Conservation (phyloP, 2,888 invertebrate species). For the Scelioninae gen. 1 region DNA sequence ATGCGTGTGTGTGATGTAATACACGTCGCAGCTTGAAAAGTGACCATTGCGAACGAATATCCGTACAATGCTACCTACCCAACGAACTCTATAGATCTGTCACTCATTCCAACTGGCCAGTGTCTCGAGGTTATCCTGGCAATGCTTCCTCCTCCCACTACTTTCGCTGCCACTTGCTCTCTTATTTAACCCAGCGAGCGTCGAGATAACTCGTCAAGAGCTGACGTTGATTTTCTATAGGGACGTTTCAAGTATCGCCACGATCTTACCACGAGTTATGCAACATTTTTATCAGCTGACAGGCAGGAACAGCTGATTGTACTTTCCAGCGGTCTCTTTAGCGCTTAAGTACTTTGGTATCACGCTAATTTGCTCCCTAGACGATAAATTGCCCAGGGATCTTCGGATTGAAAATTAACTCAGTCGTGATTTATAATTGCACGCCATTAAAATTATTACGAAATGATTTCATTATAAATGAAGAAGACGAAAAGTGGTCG, state of each 20-base stretch:
- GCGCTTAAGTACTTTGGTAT: slow-evolving; percentile 34
- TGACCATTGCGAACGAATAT: slow-evolving; percentile 71
- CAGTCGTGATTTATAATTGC: slow-evolving; percentile 19
- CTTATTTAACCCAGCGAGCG: slow-evolving; percentile 55
- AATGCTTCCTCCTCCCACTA: slow-evolving; percentile 69
- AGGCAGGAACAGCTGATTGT: slow-evolving; percentile 34
- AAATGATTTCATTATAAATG: slow-evolving; percentile 34
- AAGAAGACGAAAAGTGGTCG: not conserved
- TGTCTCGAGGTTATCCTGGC: slow-evolving; percentile 74
- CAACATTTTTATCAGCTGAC: slow-evolving; percentile 49
- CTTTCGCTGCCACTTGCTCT: slow-evolving; percentile 57
- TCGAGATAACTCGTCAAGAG: slow-evolving; percentile 65
- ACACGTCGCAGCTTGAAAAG: slow-evolving; percentile 54
- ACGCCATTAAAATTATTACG: slow-evolving; percentile 29
- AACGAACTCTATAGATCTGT: slow-evolving; percentile 83
- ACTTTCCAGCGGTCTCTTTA: slow-evolving; percentile 20
- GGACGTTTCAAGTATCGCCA: slow-evolving; percentile 73
- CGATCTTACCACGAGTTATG: slow-evolving; percentile 59
- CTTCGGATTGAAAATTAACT: slow-evolving; percentile 13
- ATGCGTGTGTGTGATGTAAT: slow-evolving; percentile 31
- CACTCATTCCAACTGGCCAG: slow-evolving; percentile 77
- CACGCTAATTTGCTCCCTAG: slow-evolving; percentile 51
- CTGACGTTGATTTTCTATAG: slow-evolving; percentile 79
- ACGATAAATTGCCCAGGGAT: slow-evolving; percentile 26
- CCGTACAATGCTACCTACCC: slow-evolving; percentile 82